A percentile compares a stretch with the other conserved stretches of the same genome.
phyloP scores from a whole-genome alignment of 1,140 invertebrate genomes.

The Zeugodacus cucurbitae region DNA sequence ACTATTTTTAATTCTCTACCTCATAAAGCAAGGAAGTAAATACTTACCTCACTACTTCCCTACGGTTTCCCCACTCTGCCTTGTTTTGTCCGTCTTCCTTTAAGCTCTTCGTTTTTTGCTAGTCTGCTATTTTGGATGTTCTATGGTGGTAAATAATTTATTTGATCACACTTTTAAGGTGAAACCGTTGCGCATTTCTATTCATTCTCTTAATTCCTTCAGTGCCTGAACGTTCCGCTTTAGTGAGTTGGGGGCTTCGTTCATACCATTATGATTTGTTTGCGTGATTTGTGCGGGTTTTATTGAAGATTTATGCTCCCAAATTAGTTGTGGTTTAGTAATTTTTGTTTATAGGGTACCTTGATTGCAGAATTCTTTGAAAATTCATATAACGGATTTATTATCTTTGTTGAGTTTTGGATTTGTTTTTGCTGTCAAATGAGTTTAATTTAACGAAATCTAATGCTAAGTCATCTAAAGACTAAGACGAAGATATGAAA shows the following conservation, averaged over 20 bases:
- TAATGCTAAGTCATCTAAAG: too few species aligned
- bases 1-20: neutral
- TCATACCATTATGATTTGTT: neutral
- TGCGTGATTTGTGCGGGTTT: neutral
- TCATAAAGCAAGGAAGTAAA: too few species aligned
- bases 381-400: too few species aligned
- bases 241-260: neutral
- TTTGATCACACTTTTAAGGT: slow-evolving; percentile 30
- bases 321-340: neutral
- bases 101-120: neutral
- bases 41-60: neutral
- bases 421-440: too few species aligned
- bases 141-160: slow-evolving; percentile 1
- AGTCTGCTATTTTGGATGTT: neutral
- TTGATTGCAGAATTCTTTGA: too few species aligned
- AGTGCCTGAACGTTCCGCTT: neutral
- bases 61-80: neutral
- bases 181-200: slow-evolving; percentile 3
- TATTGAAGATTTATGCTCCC: neutral
- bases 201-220: neutral
- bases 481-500: too few species aligned
- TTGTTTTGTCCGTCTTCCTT: neutral
- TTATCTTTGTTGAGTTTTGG: too few species aligned
- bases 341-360: neutral
- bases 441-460: too few species aligned